Conservation (phyloP, 2,797 vertebrate genomes). For the Hoplostethus atlanticus region DNA sequence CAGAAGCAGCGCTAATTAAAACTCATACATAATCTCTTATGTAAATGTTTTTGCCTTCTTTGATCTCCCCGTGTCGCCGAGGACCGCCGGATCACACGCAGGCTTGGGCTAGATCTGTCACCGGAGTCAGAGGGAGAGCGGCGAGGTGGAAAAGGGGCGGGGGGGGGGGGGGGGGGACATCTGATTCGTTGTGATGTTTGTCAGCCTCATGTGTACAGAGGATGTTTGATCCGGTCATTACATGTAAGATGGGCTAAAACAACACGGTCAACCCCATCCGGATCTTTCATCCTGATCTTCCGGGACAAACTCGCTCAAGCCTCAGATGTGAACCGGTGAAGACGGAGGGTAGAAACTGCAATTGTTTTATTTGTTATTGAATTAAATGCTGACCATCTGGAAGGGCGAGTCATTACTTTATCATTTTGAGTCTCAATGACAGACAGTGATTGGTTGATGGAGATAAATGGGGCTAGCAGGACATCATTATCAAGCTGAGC, state of each 20-base stretch:
- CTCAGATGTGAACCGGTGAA: constrained; percentile 56
- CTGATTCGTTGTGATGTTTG: constrained; percentile 76
- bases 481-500: constrained; percentile 44
- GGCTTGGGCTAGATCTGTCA: constrained; percentile 72
- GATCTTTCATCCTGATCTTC: constrained; percentile 64
- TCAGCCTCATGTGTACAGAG: constrained; percentile 51
- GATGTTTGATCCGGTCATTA: constrained; percentile 73
- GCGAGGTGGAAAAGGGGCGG: constrained; percentile 58
- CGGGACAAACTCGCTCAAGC: constrained; percentile 43
- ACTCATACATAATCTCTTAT: constrained; percentile 83
- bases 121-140: constrained; percentile 56
- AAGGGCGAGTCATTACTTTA: constrained; percentile 40
- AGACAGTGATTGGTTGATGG: constrained; percentile 45
- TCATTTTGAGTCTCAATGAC: constrained; percentile 52
- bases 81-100: constrained; percentile 69
- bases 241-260: constrained; percentile 43
- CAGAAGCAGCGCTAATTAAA: constrained; percentile 77
- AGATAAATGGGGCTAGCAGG: constrained; percentile 53
- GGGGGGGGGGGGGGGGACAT: constrained; percentile 33
- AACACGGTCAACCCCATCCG: constrained; percentile 50
- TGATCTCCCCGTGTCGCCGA: constrained; percentile 72
- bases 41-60: constrained; percentile 76
- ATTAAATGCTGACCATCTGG: constrained; percentile 48
- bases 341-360: constrained; percentile 40
- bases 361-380: constrained; percentile 53